Percentiles rank a stretch among this genome's conserved stretches.
phyloP scores from a whole-genome alignment of 2,113 vertebrate species.

The Myiozetetes cayanensis region DNA sequence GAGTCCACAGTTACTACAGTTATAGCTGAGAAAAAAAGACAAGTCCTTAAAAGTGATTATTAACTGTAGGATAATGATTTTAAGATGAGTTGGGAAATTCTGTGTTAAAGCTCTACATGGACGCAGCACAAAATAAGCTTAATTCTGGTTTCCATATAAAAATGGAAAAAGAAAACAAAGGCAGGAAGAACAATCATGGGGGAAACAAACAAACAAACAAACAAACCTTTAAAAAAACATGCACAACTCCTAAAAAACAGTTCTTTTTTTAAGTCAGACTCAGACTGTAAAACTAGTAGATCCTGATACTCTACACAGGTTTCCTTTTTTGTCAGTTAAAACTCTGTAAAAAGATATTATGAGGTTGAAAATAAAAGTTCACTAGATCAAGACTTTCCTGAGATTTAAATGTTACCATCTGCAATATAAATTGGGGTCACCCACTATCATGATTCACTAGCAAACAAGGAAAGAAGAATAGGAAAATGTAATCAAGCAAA shows the following conservation, averaged over 20 bases:
- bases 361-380: neutral
- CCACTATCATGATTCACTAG: constrained; percentile 2
- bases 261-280: neutral
- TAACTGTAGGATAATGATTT: neutral
- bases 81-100: neutral
- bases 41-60: neutral
- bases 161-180: neutral
- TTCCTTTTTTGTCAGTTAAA: neutral
- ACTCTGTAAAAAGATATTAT: neutral
- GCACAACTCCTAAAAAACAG: neutral
- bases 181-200: neutral
- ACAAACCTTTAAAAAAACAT: neutral
- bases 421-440: constrained; percentile 18
- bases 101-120: neutral
- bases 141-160: neutral
- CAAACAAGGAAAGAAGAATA: constrained; percentile 17
- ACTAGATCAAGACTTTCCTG: neutral
- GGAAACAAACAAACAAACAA: neutral
- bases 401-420: constrained; percentile 39
- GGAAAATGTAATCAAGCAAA: constrained; percentile 32
- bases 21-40: neutral
- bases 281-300: neutral
- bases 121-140: neutral
- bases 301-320: neutral
- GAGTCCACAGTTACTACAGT: neutral